phyloP scores from a whole-genome alignment of 2,888 invertebrate genomes.

The Holacanthella duospinosa region DNA sequence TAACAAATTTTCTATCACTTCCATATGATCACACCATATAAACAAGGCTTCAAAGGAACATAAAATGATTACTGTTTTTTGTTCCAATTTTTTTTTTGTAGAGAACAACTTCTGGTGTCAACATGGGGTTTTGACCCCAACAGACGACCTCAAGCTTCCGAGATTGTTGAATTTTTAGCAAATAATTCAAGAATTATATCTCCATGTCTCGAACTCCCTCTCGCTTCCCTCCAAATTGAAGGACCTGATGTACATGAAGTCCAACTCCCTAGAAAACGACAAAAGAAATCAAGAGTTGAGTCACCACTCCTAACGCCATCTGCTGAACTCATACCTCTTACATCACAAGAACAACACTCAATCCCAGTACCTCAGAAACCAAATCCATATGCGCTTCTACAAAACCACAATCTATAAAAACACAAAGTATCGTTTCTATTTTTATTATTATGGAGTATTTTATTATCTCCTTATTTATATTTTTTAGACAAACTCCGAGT shows the following conservation, averaged over 20 bases:
- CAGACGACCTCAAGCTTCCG: constrained; percentile 62
- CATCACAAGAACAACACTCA: not conserved
- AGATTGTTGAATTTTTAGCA: constrained; percentile 69
- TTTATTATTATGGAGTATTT: no score
- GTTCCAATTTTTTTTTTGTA: constrained; percentile 41
- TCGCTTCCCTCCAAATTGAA: constrained; percentile 61
- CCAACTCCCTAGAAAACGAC: constrained; percentile 40
- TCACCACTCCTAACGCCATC: constrained; percentile 42
- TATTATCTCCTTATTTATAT: not conserved
- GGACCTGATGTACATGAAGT: constrained; percentile 53
- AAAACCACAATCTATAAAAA: no score
- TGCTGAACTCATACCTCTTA: not conserved
- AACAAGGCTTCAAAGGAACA: not conserved
- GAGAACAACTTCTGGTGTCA: constrained; percentile 60
- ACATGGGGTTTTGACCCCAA: constrained; percentile 66
- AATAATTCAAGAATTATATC: constrained; percentile 63
- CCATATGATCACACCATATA: no score
- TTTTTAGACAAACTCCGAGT: not conserved
- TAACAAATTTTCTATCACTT: no score
- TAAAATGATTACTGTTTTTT: no score
- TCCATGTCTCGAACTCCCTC: constrained; percentile 67
- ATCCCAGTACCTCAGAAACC: not conserved
- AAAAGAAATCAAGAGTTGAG: constrained; percentile 41
- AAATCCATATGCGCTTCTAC: no score
- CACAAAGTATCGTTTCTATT: no score